These are phyloP conservation scores for Pterocles orientalis DNA, from an alignment of 2,113 vertebrate genomes.

Conservation along the genomic window DNA sequence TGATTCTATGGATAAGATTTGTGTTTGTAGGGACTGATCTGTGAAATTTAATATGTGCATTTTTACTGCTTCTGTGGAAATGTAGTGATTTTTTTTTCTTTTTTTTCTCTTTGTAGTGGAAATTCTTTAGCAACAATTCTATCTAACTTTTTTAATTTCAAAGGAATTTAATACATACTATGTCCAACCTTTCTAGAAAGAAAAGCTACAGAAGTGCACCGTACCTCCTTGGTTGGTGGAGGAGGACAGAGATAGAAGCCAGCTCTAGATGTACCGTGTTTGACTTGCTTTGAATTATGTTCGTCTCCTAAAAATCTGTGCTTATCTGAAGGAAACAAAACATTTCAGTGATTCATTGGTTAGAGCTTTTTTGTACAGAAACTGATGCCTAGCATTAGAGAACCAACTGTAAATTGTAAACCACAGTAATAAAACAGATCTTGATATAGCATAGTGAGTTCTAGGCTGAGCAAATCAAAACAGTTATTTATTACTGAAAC, in stretches of 20 bases:
- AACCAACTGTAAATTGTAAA: neutral
- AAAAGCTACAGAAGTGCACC: neutral
- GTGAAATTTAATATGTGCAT: neutral
- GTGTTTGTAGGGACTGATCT: neutral
- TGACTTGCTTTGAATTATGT: neutral
- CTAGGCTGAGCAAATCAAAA: neutral
- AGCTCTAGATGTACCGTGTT: neutral
- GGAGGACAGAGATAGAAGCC: neutral
- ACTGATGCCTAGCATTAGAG: neutral
- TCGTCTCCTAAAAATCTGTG: neutral
- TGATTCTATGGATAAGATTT: neutral
- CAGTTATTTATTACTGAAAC: neutral
- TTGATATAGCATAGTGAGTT: neutral
- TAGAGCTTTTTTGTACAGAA: neutral
- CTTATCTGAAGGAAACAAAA: neutral
- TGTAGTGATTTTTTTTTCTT: neutral
- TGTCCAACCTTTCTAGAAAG: neutral
- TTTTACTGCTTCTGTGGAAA: neutral
- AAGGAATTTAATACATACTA: neutral
- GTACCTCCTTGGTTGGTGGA: neutral
- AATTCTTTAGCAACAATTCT: neutral
- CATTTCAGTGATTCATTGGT: neutral
- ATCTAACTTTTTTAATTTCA: neutral
- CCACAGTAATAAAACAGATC: neutral
- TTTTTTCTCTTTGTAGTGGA: neutral